These are phyloP conservation scores for Chionomys nivalis DNA, from an alignment of 2,113 vertebrate genomes.

Conservation along the genomic window DNA sequence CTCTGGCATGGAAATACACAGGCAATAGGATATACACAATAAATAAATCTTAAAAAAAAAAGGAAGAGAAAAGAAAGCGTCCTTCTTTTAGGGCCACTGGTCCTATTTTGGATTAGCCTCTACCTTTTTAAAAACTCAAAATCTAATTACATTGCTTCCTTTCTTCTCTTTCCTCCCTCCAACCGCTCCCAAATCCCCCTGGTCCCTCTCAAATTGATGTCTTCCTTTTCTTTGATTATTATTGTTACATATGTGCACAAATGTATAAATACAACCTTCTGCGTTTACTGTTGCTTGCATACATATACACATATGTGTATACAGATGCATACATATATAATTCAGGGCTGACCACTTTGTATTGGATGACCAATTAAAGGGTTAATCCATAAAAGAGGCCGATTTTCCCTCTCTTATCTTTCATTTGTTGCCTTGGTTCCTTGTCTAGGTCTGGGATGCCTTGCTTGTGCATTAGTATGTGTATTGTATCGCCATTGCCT, in stretches of 20 bases:
- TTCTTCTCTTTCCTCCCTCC: not conserved
- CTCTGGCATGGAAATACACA: too few relatives aligned
- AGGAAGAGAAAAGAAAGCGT: too few relatives aligned
- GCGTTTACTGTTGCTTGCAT: not conserved
- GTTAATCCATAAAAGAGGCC: not conserved
- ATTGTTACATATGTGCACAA: not conserved
- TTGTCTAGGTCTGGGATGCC: not conserved
- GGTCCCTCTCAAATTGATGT: not conserved
- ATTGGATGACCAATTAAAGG: not conserved
- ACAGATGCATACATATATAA: not conserved
- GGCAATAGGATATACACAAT: too few relatives aligned
- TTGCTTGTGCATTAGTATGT: not conserved
- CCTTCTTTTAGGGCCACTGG: not conserved
- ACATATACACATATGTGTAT: not conserved
- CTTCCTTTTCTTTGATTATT: not conserved
- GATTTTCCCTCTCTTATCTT: not conserved
- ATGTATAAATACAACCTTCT: not conserved
- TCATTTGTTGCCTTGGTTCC: not conserved
- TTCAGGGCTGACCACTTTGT: not conserved
- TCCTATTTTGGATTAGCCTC: not conserved
- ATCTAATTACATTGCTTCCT: too few relatives aligned
- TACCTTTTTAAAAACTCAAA: not conserved
- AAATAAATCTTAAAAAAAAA: too few relatives aligned
- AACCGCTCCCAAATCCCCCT: not conserved
- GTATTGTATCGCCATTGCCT: not conserved